A percentile compares a stretch with the other conserved stretches of the same genome.
Conservation (phyloP, 2,888 invertebrate species). For the Tenthredo distinguenda region DNA sequence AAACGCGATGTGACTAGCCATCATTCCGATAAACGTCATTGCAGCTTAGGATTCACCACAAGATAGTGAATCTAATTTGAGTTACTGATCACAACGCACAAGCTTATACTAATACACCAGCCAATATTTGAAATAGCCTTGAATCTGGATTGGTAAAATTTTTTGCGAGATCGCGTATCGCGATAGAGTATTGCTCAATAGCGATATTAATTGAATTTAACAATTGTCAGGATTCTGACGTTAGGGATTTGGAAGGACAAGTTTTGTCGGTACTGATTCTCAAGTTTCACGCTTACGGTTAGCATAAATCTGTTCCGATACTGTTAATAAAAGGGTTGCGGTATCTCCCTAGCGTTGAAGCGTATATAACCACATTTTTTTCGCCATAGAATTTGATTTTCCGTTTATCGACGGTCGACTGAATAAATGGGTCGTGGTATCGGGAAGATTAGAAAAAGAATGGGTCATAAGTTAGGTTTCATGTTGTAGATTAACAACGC, state of each 20-base stretch:
- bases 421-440: slow-evolving; percentile 12
- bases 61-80: background rate
- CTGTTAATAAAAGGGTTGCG: background rate
- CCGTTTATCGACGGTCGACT: slow-evolving; percentile 10
- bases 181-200: background rate
- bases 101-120: background rate
- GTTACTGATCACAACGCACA: background rate
- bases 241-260: background rate
- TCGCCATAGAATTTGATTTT: background rate
- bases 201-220: background rate
- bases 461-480: background rate
- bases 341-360: background rate
- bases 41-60: background rate
- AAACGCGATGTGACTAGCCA: background rate
- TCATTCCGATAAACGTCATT: background rate
- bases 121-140: background rate
- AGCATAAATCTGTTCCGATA: background rate
- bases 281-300: background rate
- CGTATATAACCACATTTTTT: background rate
- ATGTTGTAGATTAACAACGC: background rate
- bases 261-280: background rate
- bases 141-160: background rate
- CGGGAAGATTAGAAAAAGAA: slow-evolving; percentile 8
- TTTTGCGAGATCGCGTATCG: background rate
- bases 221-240: background rate